Conservation (phyloP, 2,113 vertebrate genomes). For the Gallinago paraguaiae region DNA sequence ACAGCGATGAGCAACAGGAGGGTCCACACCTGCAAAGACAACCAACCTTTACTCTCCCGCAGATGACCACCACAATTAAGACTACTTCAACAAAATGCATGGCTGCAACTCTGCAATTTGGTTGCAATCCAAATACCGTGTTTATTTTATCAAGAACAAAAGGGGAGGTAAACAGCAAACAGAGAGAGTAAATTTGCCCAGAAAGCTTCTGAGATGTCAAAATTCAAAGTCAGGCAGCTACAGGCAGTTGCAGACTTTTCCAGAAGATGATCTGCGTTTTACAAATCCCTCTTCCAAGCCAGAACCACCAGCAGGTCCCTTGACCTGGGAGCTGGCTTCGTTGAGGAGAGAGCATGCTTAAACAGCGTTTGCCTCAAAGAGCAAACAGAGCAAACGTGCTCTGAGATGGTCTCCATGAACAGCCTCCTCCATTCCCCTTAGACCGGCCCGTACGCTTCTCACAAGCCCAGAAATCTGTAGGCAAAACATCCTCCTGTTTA, state of each 20-base stretch:
- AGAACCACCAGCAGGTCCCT: not conserved
- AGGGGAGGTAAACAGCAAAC: not conserved
- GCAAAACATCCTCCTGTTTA: not conserved
- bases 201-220: not conserved
- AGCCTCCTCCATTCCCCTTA: not conserved
- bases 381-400: not conserved
- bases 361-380: not conserved
- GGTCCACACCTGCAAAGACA: not conserved
- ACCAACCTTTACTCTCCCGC: not conserved
- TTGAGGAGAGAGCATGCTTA: not conserved
- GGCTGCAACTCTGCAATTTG: not conserved
- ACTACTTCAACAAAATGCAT: not conserved
- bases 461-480: not conserved
- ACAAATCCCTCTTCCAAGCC: not conserved
- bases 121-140: not conserved
- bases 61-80: not conserved
- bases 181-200: not conserved
- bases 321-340: not conserved
- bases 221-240: not conserved
- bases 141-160: not conserved
- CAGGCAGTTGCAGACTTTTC: not conserved
- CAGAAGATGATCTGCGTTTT: not conserved
- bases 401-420: not conserved
- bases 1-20: not conserved
- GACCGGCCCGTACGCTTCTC: fast-evolving